phyloP scores from a whole-genome alignment of 2,113 vertebrate genomes.

The Pedionomus torquatus region DNA sequence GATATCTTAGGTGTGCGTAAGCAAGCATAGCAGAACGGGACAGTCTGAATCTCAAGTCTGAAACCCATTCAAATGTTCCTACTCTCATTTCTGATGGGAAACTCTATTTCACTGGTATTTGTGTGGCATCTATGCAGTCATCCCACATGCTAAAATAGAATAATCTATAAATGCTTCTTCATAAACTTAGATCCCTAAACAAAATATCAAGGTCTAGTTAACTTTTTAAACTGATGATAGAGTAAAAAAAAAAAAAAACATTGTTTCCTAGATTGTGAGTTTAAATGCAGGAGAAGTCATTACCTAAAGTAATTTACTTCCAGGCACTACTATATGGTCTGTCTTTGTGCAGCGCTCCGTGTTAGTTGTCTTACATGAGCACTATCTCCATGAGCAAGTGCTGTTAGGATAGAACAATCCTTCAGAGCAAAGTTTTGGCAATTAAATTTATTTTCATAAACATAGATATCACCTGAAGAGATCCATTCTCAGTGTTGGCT shows the following conservation, averaged over 20 bases:
- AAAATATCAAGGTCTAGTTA: background rate
- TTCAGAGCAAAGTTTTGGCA: background rate
- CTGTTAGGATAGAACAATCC: background rate
- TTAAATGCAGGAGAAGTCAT: background rate
- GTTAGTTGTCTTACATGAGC: background rate
- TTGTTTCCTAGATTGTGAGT: background rate
- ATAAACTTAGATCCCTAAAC: background rate
- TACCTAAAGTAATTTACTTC: background rate
- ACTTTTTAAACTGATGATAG: background rate
- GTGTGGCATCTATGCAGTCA: background rate
- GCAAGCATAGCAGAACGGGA: background rate
- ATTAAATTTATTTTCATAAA: background rate
- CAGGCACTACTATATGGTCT: rapidly evolving
- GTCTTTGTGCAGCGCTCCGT: background rate
- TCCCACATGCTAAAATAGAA: background rate
- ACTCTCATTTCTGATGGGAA: background rate
- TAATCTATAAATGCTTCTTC: background rate
- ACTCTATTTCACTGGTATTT: background rate
- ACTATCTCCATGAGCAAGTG: rapidly evolving
- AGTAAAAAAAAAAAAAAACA: background rate
- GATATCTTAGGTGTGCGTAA: background rate
- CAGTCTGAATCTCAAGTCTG: background rate
- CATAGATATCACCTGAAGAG: background rate
- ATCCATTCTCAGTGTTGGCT: rapidly evolving
- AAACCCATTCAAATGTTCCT: background rate